Conservation (phyloP, 2,113 vertebrate species). For the Baryphthengus martii region DNA sequence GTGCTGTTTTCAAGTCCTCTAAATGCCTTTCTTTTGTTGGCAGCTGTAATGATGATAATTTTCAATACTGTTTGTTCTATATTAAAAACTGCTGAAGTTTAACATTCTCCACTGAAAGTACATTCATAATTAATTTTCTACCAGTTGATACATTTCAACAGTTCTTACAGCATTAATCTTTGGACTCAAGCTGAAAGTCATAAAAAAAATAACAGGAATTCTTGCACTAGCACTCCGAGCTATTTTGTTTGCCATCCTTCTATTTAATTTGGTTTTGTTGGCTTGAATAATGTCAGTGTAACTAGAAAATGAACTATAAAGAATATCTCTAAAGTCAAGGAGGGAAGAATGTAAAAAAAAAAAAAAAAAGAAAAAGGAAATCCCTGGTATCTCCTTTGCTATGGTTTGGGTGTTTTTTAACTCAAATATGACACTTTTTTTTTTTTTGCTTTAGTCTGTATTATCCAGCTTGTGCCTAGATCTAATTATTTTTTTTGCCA, state of each 20-base stretch:
- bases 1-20: not conserved
- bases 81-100: not conserved
- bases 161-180: not conserved
- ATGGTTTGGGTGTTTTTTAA: not conserved
- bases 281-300: not conserved
- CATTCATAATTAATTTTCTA: not conserved
- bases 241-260: not conserved
- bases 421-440: not conserved
- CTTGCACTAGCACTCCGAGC: not conserved
- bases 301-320: not conserved
- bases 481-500: not conserved
- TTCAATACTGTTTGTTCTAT: not conserved
- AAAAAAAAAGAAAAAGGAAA: not conserved
- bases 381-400: not conserved
- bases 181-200: not conserved
- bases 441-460: not conserved
- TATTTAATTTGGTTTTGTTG: not conserved
- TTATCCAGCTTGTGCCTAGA: not conserved
- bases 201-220: not conserved
- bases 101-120: not conserved
- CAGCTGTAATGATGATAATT: not conserved
- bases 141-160: not conserved
- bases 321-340: not conserved
- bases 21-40: not conserved
- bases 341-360: not conserved